Evolutionary conservation across 2,888 invertebrate genomes (phyloP).

Genomic region (Ophion ellenae): DNA sequence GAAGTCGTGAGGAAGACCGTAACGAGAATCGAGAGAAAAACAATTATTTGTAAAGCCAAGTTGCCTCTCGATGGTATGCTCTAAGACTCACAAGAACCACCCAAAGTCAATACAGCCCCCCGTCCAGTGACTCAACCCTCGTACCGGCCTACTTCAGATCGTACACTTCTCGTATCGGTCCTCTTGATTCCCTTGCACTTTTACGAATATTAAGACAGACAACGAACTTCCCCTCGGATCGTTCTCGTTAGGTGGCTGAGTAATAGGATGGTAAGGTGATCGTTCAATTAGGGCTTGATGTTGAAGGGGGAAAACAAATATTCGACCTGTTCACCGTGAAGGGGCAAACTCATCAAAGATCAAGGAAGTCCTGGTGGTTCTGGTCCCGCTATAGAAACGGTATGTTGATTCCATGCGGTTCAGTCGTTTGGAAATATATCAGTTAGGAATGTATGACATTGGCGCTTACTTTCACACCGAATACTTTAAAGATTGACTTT

Average conservation of each 20-base stretch:
- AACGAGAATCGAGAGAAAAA: conserved; percentile 41
- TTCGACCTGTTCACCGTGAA: background rate
- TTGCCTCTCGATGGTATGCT: conserved; percentile 50
- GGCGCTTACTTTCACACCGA: background rate
- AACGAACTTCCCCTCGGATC: background rate
- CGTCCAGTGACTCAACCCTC: conserved; percentile 2
- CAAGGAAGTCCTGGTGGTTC: too few species aligned
- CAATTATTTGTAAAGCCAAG: conserved; percentile 61
- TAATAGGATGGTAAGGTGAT: conserved; percentile 11
- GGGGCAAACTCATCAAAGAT: background rate
- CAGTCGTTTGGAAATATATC: background rate
- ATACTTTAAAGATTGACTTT: background rate
- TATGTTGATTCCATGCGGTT: background rate
- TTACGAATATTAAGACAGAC: conserved; percentile 37
- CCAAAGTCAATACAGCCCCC: conserved; percentile 19
- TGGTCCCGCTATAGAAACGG: background rate
- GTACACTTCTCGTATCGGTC: conserved; percentile 12
- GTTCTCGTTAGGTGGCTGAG: background rate
- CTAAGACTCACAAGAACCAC: conserved; percentile 42
- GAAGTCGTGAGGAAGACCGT: background rate
- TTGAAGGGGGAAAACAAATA: conserved; percentile 37
- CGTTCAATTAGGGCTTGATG: conserved; percentile 40
- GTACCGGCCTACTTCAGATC: background rate
- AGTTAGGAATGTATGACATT: background rate
- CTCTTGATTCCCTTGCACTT: conserved; percentile 18